Evolutionary conservation across 2,113 vertebrate genomes (phyloP).

Genomic region (Monopterus albus): DNA sequence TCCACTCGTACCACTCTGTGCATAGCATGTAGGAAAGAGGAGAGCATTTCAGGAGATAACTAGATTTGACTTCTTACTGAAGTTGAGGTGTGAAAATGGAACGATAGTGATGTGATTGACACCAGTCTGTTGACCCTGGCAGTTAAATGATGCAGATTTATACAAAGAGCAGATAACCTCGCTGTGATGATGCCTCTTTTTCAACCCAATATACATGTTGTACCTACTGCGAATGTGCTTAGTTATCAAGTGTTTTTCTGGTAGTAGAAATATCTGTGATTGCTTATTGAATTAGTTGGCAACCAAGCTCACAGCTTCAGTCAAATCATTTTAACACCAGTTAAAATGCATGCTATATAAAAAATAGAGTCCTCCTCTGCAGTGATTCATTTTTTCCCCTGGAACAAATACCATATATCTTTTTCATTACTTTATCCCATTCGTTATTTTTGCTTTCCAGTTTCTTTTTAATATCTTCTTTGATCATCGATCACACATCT

Average conservation of each 20-base stretch:
- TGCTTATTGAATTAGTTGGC: background rate
- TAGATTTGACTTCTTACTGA: constrained; percentile 36
- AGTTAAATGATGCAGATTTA: constrained; percentile 16
- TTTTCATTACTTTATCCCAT: constrained; percentile 1
- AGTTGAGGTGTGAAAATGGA: constrained; percentile 29
- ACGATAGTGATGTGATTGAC: constrained; percentile 25
- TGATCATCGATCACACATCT: constrained; percentile 35
- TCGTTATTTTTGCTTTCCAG: background rate
- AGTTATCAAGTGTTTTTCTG: background rate
- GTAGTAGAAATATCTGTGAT: background rate
- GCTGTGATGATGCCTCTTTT: constrained; percentile 3
- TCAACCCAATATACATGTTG: background rate
- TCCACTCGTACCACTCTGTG: constrained; percentile 31
- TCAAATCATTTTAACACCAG: background rate
- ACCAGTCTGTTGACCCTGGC: constrained; percentile 31
- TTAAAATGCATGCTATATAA: background rate
- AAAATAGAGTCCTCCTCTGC: background rate
- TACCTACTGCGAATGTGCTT: background rate
- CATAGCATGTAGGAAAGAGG: constrained; percentile 8
- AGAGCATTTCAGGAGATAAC: constrained; percentile 32
- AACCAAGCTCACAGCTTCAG: constrained; percentile 6
- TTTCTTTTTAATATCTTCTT: constrained; percentile 16
- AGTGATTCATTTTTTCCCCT: background rate
- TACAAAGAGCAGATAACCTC: background rate
- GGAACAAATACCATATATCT: background rate